A percentile compares a stretch with the other conserved stretches of the same genome.
phyloP scores from a whole-genome alignment of 1,140 invertebrate genomes.

The Formica selysi region DNA sequence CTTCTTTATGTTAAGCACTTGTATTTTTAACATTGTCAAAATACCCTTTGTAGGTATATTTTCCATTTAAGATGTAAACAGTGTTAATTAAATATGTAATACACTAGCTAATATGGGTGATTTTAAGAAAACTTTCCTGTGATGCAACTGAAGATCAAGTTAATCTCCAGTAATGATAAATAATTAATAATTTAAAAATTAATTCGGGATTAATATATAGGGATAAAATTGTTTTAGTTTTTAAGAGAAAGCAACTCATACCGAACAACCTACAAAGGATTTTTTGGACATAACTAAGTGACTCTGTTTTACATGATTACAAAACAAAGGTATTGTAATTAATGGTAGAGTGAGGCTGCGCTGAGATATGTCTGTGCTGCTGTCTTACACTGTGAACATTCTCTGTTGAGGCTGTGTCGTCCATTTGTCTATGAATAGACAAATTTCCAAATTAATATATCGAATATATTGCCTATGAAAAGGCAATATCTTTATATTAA shows the following conservation, averaged over 20 bases:
- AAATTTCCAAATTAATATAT: constrained; percentile 80
- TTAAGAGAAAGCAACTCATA: constrained; percentile 35
- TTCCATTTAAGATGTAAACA: constrained; percentile 41
- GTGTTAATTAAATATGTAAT: constrained; percentile 46
- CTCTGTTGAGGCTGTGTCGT: constrained; percentile 84
- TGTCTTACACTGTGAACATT: constrained; percentile 84
- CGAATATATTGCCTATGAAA: constrained; percentile 68
- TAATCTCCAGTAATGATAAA: constrained; percentile 20
- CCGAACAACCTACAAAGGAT: constrained; percentile 74
- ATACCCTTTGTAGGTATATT: constrained; percentile 66
- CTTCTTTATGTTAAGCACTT: constrained; percentile 52
- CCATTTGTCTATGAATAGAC: constrained; percentile 77
- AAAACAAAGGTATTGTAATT: constrained; percentile 64
- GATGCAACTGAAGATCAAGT: constrained; percentile 37
- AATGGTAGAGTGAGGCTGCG: constrained; percentile 78
- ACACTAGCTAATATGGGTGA: constrained; percentile 13
- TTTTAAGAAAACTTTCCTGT: constrained; percentile 43
- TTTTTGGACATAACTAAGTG: constrained; percentile 61
- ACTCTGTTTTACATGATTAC: constrained; percentile 65
- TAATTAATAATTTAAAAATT: constrained; percentile 52
- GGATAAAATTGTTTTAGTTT: constrained; percentile 51
- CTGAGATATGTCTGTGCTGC: constrained; percentile 81
- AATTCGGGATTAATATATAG: constrained; percentile 11
- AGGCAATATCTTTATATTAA: constrained; percentile 76
- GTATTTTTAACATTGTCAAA: constrained; percentile 52